Conservation (phyloP, 1,140 invertebrate species). For the Thaumetopoea pityocampa region DNA sequence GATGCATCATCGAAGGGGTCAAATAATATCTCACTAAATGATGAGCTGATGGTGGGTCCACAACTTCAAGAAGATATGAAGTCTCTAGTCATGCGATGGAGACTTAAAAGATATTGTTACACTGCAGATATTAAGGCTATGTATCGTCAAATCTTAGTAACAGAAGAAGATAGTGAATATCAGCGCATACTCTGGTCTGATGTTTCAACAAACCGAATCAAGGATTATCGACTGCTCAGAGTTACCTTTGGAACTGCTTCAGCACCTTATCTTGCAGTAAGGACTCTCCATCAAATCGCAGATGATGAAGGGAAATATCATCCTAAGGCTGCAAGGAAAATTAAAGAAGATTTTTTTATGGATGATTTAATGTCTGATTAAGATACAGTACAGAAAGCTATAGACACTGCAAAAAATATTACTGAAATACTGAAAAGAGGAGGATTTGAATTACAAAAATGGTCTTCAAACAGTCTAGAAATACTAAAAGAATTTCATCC, state of each 20-base stretch:
- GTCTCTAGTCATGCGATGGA: constrained; percentile 13
- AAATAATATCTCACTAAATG: constrained; percentile 5
- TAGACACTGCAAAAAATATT: background rate
- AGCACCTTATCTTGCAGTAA: constrained; percentile 11
- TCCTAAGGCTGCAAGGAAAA: background rate
- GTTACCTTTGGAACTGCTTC: constrained; percentile 13
- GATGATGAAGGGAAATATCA: background rate
- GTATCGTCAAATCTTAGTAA: constrained; percentile 7
- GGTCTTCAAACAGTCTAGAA: background rate
- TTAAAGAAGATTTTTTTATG: background rate
- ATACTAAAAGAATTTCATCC: background rate
- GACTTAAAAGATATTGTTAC: constrained; percentile 5
- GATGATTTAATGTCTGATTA: background rate
- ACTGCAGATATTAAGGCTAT: constrained; percentile 12
- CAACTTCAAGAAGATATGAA: constrained; percentile 9
- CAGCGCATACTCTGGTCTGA: constrained; percentile 9
- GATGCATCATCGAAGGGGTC: constrained; percentile 1
- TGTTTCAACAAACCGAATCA: background rate
- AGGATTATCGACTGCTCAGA: constrained; percentile 7
- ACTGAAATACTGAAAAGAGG: background rate
- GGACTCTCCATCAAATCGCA: constrained; percentile 1
- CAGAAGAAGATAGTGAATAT: constrained; percentile 7
- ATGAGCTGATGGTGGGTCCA: constrained; percentile 4
- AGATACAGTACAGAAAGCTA: background rate
- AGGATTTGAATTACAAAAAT: background rate